phyloP scores from a whole-genome alignment of 2,797 vertebrate species.

The Hoplostethus atlanticus region DNA sequence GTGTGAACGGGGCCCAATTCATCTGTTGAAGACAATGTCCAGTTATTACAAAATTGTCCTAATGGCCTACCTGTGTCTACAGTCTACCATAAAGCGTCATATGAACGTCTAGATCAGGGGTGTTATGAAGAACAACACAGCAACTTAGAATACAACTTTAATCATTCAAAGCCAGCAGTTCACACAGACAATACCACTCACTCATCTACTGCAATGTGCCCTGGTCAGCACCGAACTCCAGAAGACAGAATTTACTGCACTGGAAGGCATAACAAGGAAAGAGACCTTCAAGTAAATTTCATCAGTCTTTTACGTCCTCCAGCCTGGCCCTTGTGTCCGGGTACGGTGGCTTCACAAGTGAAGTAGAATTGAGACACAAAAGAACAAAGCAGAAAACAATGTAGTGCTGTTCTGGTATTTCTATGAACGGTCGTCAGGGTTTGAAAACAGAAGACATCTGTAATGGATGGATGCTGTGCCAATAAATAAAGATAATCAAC shows the following conservation, averaged over 20 bases:
- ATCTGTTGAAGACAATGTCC: slow-evolving; percentile 17
- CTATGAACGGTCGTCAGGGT: not conserved
- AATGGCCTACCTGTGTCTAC: slow-evolving; percentile 10
- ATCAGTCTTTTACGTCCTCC: not conserved
- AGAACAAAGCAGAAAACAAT: not conserved
- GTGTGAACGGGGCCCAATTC: slow-evolving; percentile 4
- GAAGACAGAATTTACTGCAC: slow-evolving; percentile 14
- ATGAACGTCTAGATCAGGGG: slow-evolving; percentile 10
- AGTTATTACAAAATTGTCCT: slow-evolving; percentile 15
- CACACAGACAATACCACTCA: slow-evolving; percentile 40
- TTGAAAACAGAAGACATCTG: slow-evolving; percentile 6
- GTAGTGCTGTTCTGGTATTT: not conserved
- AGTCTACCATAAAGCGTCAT: not conserved
- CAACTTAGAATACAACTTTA: slow-evolving; percentile 64
- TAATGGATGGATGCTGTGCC: not conserved
- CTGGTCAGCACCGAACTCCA: not conserved
- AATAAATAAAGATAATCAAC: slow-evolving; percentile 9
- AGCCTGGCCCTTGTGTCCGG: slow-evolving; percentile 13
- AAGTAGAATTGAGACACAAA: slow-evolving; percentile 12
- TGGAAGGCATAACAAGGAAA: slow-evolving; percentile 9
- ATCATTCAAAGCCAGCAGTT: slow-evolving; percentile 59
- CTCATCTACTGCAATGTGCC: not conserved
- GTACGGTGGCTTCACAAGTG: not conserved
- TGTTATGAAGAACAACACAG: slow-evolving; percentile 41
- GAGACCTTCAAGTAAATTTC: not conserved